phyloP scores from a whole-genome alignment of 2,888 invertebrate species.

The Pharmacophagus antenor region DNA sequence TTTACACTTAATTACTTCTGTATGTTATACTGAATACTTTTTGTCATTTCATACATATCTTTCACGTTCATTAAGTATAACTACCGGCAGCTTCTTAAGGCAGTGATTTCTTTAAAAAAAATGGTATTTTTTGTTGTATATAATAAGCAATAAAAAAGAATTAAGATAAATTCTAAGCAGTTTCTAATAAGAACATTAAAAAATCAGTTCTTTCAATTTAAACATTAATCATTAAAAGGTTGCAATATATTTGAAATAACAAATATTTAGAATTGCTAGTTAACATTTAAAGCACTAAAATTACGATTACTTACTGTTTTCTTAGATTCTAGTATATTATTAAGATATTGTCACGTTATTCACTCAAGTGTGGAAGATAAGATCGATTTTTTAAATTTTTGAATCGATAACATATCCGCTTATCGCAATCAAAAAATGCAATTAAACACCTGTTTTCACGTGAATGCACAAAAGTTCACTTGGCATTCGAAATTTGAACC shows the following conservation, averaged over 20 bases:
- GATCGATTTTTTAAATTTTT: constrained; percentile 46
- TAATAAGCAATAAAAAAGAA: not conserved
- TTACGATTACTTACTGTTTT: constrained; percentile 70
- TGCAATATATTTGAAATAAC: not conserved
- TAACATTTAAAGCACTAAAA: not conserved
- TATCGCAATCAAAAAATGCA: constrained; percentile 45
- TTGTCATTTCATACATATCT: too few relatives aligned
- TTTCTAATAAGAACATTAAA: not conserved
- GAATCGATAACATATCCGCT: constrained; percentile 45
- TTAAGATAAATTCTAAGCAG: not conserved
- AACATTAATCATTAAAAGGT: not conserved
- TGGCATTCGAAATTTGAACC: constrained; percentile 62
- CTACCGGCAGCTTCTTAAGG: not conserved
- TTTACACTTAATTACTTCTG: not conserved
- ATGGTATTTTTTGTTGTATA: too few relatives aligned
- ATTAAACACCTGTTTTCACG: constrained; percentile 57
- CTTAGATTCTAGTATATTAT: constrained; percentile 39
- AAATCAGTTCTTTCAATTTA: not conserved
- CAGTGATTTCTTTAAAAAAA: not conserved
- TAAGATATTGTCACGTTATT: constrained; percentile 52
- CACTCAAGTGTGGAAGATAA: constrained; percentile 57
- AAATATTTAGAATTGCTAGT: not conserved
- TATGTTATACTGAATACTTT: too few relatives aligned
- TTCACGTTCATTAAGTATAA: not conserved
- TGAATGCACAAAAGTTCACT: constrained; percentile 63